Base-by-base conservation (phyloP, 2,113 vertebrate species). In the Cichladusa arquata region DNA sequence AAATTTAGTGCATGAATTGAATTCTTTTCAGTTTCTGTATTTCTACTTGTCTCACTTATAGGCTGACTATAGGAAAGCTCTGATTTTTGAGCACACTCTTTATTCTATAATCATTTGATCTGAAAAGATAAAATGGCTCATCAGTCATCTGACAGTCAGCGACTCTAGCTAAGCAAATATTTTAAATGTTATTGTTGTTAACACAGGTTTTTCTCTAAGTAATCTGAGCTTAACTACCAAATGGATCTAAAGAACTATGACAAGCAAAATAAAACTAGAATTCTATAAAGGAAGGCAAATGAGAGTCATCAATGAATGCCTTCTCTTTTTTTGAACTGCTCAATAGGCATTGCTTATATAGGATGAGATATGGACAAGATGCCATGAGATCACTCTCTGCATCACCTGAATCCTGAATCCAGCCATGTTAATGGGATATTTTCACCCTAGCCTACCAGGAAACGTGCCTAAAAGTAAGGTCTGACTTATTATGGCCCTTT, bases 401-500 rank as follows among this genome's bases (percentile, higher is more conserved):
- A 87, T n/a, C 53, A 57, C 31, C 53, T 70, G 25, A 91, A 76
- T 79, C 62, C 19, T 38, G 38, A 71, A 81, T 61, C 12, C 65
- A 71, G 62, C 56, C 22, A 18, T 50, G 28, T 73, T 76, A 95
- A 87, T 72, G 50, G 90, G 77, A 83, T 95, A 69, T 79, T 96
- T 92, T 95, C 88, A 93, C 86, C 84, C 78, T 51, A 26, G 81
- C 62, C 93, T 86, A 40, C 65, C 91, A 81, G 61, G 85, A 97
- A 91, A 91, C 65, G 60, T 56, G 51, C 76, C 70, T 88, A 74
- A 94, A 93, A 92, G 62, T 88, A 95, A 94, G 61, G 34, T 95
- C 86, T 69, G 71, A 90, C 38, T 96, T 96, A 97, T 97, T 94
- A 93, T 29, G 53, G 48, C 42, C 95, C 58, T 93, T 95, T 85